Base-by-base conservation (phyloP, 1,140 invertebrate species). In the Ceratosolen solmsi region DNA sequence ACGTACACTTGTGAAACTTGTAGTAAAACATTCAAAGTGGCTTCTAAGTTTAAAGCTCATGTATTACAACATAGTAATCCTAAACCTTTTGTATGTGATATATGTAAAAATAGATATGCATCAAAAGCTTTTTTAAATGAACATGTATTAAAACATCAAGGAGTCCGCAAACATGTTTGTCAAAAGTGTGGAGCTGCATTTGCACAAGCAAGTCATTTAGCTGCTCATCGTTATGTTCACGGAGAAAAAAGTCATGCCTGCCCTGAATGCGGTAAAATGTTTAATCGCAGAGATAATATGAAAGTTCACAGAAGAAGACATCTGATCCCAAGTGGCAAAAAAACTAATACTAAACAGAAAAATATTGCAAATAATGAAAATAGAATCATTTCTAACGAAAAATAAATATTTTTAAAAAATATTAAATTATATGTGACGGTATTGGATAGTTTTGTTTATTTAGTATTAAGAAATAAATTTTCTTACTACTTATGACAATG, bases 241-340 rank as follows among this genome's bases (percentile, higher is more conserved):
- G 91, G 89, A 22, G 91, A 92, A 73, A 92, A 92, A 72, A 89
- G 86, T 20, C 90, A 92, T 78, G 89, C 88, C 0, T 92, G 91
- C 80, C 89, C 91, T 0, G 91, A 91, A 33, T 92, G 91, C 68
- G 91, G 91, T 0, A 87, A 90, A 46, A 90, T 90, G 77, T 92
- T 92, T 70, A 92, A 92, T 80, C 86, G 91, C 13, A 87, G 89
- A 15, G 91, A 92, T 73, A 92, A 92, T 51, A 92, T 92, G 91
- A 92, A 92, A 65, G 91, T 92, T 49, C 91, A 92, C 54, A 87
- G 88, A 63, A 91, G 89, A 79, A 86, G 91, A 79, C 91, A 92
- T 72, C 88, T 91, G 0, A 76, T 80, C n/a, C 27, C 76, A 51
- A 84, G 68, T 5, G 85, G 81, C 84, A 89, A 84, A 86, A 85